Percentiles rank a stretch among this genome's conserved stretches.
These are phyloP conservation scores for Onychomys arenicola DNA, from an alignment of 2,797 vertebrate species.

Conservation along the genomic window DNA sequence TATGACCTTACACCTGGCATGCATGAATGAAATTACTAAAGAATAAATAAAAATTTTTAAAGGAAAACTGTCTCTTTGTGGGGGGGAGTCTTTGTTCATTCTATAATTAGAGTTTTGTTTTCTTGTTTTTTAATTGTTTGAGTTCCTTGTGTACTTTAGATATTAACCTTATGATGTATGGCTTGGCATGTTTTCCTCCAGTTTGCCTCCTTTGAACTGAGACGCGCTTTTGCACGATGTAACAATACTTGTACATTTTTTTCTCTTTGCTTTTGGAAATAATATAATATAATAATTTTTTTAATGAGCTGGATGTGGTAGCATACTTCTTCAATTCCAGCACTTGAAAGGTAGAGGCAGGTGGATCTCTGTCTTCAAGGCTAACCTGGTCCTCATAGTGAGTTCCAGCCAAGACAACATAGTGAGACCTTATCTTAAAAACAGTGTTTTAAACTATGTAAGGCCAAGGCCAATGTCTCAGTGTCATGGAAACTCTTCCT, in stretches of 20 bases:
- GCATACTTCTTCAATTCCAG: not conserved
- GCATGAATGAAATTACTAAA: not conserved
- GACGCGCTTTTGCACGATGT: not conserved
- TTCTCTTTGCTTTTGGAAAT: not conserved
- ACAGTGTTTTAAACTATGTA: not conserved
- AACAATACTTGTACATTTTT: not conserved
- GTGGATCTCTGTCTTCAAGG: not conserved
- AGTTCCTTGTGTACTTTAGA: not conserved
- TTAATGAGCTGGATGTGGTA: not conserved
- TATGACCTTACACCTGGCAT: not conserved
- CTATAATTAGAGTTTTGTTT: not conserved
- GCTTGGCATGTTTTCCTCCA: not conserved
- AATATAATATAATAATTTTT: not conserved
- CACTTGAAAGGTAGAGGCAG: not conserved
- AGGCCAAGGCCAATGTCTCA: not conserved
- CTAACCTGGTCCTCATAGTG: not conserved
- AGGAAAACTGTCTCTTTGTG: not conserved
- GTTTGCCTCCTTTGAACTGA: not conserved
- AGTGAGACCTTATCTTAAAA: not conserved
- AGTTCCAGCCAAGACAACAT: not conserved
- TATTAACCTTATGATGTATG: not conserved
- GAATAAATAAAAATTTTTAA: not conserved
- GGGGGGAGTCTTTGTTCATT: not conserved
- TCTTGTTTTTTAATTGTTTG: not conserved
- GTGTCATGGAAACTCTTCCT: not conserved